phyloP scores from a whole-genome alignment of 2,113 vertebrate genomes.

The Rhipidura dahli region DNA sequence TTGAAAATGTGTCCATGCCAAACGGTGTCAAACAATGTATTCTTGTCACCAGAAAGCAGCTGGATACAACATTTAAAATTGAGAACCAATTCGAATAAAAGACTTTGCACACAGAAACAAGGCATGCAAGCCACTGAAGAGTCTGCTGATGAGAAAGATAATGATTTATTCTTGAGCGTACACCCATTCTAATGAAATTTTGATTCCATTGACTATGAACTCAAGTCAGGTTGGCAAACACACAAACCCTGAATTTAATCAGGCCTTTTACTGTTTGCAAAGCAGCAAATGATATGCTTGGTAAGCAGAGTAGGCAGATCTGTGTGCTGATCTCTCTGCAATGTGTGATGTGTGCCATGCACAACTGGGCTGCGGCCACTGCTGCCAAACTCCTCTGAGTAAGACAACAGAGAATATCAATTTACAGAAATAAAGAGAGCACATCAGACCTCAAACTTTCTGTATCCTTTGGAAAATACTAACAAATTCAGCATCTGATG shows the following conservation, averaged over 20 bases:
- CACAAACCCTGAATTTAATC: conserved; percentile 22
- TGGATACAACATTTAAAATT: neutral
- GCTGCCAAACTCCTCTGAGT: neutral
- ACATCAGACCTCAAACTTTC: neutral
- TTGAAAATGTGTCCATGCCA: neutral
- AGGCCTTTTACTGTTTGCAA: conserved; percentile 34
- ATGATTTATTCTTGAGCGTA: neutral
- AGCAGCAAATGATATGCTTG: neutral
- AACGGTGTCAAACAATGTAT: neutral
- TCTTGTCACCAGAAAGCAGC: neutral
- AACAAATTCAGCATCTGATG: neutral
- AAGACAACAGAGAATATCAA: neutral
- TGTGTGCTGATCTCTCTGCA: neutral
- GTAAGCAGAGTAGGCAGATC: conserved; percentile 4
- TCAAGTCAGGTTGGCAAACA: conserved; percentile 30
- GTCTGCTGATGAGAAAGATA: neutral
- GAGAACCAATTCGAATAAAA: neutral
- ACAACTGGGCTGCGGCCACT: neutral
- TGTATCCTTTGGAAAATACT: neutral
- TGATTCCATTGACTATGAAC: neutral
- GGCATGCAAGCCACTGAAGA: neutral
- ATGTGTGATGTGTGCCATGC: neutral
- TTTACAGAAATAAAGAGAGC: neutral
- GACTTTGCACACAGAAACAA: neutral
- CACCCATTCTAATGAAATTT: conserved; percentile 20